These are phyloP conservation scores for Drosophila setosimentum DNA, from an alignment of 2,888 invertebrate genomes.

Conservation along the genomic window DNA sequence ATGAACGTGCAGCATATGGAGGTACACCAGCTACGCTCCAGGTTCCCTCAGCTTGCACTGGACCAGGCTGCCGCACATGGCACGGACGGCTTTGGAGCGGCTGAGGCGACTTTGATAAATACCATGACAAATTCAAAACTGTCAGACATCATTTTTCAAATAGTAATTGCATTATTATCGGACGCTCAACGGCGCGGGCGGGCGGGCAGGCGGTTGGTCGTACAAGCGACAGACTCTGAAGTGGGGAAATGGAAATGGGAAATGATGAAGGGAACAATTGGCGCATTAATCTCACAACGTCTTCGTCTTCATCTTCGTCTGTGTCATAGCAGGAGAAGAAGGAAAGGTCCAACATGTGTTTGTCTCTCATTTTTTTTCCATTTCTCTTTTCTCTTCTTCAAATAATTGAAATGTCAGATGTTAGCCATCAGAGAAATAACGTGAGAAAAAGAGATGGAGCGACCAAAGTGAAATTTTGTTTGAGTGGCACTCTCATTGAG, in stretches of 20 bases:
- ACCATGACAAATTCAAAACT: constrained; percentile 84
- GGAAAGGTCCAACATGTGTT: constrained; percentile 62
- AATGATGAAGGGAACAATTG: constrained; percentile 83
- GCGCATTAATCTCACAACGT: constrained; percentile 81
- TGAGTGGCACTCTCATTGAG: constrained; percentile 69
- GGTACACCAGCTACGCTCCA: constrained; percentile 10
- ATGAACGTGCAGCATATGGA: constrained; percentile 41
- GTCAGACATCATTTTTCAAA: constrained; percentile 83
- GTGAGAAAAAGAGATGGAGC: constrained; percentile 16
- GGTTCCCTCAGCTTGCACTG: constrained; percentile 15
- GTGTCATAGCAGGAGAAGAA: constrained; percentile 32
- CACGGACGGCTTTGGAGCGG: constrained; percentile 24
- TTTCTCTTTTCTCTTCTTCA: constrained; percentile 17
- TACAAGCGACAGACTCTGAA: constrained; percentile 1
- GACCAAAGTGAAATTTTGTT: constrained; percentile 17
- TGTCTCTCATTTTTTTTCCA: constrained; percentile 17
- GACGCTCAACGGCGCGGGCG: constrained; percentile 37
- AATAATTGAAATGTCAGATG: constrained; percentile 78
- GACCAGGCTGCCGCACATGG: constrained; percentile 37
- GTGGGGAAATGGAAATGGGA: constrained; percentile 57
- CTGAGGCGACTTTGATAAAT: constrained; percentile 82
- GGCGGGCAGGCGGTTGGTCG: constrained; percentile 6
- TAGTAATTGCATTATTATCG: constrained; percentile 84
- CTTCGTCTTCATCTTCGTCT: constrained; percentile 18
- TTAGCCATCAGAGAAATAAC: constrained; percentile 10